phyloP scores from a whole-genome alignment of 2,888 invertebrate species.

The Tigriopus californicus region DNA sequence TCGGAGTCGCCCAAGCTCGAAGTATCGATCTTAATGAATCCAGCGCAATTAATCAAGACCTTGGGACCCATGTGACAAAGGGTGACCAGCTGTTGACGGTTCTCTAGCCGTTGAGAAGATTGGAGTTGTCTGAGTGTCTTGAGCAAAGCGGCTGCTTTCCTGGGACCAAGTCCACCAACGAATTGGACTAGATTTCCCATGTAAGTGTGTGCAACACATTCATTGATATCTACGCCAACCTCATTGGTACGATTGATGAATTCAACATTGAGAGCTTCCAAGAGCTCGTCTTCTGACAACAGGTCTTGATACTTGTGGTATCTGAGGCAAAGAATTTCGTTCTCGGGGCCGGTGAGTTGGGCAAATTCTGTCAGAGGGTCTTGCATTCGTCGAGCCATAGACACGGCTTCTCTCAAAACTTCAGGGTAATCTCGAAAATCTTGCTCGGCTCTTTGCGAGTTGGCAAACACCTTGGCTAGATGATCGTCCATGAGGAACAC shows the following conservation, averaged over 20 bases:
- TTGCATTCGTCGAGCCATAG: constrained; percentile 72
- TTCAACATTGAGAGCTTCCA: constrained; percentile 21
- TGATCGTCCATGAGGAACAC: constrained; percentile 89
- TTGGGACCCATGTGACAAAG: constrained; percentile 93
- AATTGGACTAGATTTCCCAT: constrained; percentile 81
- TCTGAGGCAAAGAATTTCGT: constrained; percentile 82
- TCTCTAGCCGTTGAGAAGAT: constrained; percentile 47
- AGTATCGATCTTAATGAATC: constrained; percentile 96
- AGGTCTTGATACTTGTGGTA: constrained; percentile 57
- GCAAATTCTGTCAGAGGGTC: constrained; percentile 92
- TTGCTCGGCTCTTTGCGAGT: constrained; percentile 61
- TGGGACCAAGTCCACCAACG: constrained; percentile 84
- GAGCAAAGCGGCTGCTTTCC: constrained; percentile 72
- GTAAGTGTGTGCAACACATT: constrained; percentile 70
- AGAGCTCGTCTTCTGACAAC: constrained; percentile 17
- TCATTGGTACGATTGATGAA: constrained; percentile 86
- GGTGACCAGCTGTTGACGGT: constrained; percentile 83
- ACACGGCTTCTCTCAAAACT: constrained; percentile 74
- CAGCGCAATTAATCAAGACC: constrained; percentile 96
- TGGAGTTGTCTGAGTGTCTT: constrained; percentile 60
- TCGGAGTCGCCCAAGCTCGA: constrained; percentile 68
- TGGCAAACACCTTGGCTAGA: constrained; percentile 71
- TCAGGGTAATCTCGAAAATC: constrained; percentile 88
- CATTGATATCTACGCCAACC: constrained; percentile 91
- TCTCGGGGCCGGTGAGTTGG: constrained; percentile 84